phyloP scores from a whole-genome alignment of 2,888 invertebrate genomes.

The Anthrax anthrax region DNA sequence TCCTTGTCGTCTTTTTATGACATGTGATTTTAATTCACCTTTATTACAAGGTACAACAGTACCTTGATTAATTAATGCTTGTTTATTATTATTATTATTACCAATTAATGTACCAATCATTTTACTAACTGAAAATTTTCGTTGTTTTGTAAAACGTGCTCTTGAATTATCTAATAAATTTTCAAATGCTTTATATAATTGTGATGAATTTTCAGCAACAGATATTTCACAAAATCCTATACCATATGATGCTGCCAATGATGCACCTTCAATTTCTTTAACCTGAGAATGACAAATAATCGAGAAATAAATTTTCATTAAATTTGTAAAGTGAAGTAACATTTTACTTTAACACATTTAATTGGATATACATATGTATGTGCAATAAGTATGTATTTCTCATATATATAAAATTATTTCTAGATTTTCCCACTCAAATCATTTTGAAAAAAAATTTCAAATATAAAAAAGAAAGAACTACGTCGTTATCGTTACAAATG shows the following conservation, averaged over 20 bases:
- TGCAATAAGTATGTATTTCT: too few relatives aligned
- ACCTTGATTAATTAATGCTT: slow-evolving; percentile 36
- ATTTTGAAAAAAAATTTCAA: too few relatives aligned
- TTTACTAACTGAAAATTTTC: slow-evolving; percentile 64
- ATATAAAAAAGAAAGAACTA: too few relatives aligned
- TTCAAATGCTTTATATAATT: slow-evolving; percentile 60
- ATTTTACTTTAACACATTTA: too few relatives aligned
- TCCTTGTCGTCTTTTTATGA: slow-evolving; percentile 42
- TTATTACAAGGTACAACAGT: slow-evolving; percentile 45
- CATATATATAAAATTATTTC: too few relatives aligned
- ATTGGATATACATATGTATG: too few relatives aligned
- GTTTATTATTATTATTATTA: slow-evolving; percentile 18
- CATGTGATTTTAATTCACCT: slow-evolving; percentile 41
- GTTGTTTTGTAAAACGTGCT: slow-evolving; percentile 42
- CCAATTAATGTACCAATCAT: slow-evolving; percentile 45
- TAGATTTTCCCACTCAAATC: too few relatives aligned
- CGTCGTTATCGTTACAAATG: too few relatives aligned
- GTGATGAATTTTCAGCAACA: slow-evolving; percentile 62
- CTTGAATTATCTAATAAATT: slow-evolving; percentile 51
- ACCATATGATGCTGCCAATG: slow-evolving; percentile 48
- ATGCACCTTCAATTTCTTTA: slow-evolving; percentile 54
- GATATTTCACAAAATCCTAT: slow-evolving; percentile 70
- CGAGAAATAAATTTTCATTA: neutral
- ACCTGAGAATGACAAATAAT: slow-evolving; percentile 39
- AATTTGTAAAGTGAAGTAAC: too few relatives aligned